Evolutionary conservation across 2,113 vertebrate species (phyloP).

Genomic region (Nicator chloris): DNA sequence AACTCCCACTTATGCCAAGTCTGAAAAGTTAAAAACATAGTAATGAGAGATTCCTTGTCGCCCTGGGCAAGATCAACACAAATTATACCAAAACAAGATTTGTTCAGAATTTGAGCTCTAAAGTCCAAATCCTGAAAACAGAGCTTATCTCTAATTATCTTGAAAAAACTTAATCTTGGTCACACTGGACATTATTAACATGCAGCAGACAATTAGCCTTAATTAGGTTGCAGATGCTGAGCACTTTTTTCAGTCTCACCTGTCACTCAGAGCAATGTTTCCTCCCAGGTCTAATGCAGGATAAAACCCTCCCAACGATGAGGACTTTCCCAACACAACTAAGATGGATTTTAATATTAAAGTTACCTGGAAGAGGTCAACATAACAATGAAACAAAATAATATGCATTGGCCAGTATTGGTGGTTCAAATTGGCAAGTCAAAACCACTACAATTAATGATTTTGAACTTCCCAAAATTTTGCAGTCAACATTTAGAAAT

Average conservation of each 20-base stretch:
- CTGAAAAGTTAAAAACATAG: neutral
- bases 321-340: neutral
- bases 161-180: neutral
- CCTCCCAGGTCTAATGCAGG: neutral
- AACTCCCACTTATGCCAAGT: neutral
- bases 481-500: neutral
- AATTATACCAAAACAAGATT: neutral
- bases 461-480: neutral
- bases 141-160: neutral
- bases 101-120: neutral
- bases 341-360: neutral
- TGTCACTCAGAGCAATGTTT: neutral
- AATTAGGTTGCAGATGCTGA: neutral
- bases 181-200: neutral
- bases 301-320: neutral
- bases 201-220: neutral
- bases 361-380: neutral
- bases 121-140: neutral
- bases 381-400: neutral
- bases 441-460: neutral
- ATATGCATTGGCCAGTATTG: neutral
- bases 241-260: neutral
- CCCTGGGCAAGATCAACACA: neutral
- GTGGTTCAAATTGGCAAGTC: neutral
- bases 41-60: neutral